A percentile compares a stretch with the other conserved stretches of the same genome.
Conservation (phyloP, 2,888 invertebrate species). For the Bedellia somnulentella region DNA sequence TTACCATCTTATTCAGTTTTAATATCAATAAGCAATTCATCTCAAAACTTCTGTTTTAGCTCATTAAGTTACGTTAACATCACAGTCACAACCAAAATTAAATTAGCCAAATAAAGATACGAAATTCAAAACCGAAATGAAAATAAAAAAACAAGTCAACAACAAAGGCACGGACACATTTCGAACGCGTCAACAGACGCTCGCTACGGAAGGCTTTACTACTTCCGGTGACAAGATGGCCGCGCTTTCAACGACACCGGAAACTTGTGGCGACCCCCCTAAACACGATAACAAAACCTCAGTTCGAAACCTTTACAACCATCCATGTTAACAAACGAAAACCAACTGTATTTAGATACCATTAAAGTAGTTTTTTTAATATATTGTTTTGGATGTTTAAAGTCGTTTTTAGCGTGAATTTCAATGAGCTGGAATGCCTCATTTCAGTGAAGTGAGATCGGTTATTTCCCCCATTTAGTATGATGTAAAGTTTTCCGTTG, state of each 20-base stretch:
- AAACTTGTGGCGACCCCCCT: slow-evolving; percentile 41
- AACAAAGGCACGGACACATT: slow-evolving; percentile 22
- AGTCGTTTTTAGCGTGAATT: slow-evolving; percentile 12
- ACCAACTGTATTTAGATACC: neutral
- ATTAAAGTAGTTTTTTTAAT: neutral
- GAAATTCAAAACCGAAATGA: too few relatives aligned
- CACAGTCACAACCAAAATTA: too few relatives aligned
- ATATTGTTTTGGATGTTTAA: too few relatives aligned
- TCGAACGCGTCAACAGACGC: slow-evolving; percentile 29
- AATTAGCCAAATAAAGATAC: too few relatives aligned
- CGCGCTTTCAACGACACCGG: slow-evolving; percentile 37
- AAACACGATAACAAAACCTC: slow-evolving; percentile 24
- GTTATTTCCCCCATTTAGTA: slow-evolving; percentile 46
- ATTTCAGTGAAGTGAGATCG: slow-evolving; percentile 39
- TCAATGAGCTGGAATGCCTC: slow-evolving; percentile 29
- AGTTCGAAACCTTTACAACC: neutral
- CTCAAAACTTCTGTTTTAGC: too few relatives aligned
- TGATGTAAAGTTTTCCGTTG: slow-evolving; percentile 49
- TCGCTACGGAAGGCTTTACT: slow-evolving; percentile 56
- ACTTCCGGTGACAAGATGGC: slow-evolving; percentile 59
- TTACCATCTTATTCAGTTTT: too few relatives aligned
- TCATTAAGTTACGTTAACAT: too few relatives aligned
- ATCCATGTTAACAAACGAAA: neutral
- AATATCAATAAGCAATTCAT: too few relatives aligned
- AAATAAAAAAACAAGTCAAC: slow-evolving; percentile 18